Evolutionary conservation across 2,797 vertebrate species (phyloP).

Genomic region (Valencia hispanica): DNA sequence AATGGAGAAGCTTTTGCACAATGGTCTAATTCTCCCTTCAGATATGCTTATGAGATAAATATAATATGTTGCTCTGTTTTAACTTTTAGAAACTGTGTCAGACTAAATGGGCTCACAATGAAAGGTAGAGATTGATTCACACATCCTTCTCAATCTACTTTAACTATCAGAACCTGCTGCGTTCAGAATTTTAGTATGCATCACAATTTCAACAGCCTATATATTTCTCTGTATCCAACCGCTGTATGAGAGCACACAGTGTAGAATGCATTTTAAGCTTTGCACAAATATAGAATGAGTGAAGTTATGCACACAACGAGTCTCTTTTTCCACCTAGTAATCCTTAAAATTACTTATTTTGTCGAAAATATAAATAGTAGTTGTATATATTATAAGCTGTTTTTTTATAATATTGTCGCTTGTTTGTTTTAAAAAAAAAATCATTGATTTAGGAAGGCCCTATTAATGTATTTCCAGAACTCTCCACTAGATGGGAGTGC

Average conservation of each 20-base stretch:
- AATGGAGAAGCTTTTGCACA: too few relatives aligned
- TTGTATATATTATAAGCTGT: neutral
- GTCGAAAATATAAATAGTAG: neutral
- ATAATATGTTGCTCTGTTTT: neutral
- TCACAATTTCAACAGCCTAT: neutral
- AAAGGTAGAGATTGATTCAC: neutral
- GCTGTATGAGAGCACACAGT: neutral
- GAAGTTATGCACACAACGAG: neutral
- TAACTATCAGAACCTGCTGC: conserved; percentile 26
- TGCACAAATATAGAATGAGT: neutral
- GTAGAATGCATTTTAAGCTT: neutral
- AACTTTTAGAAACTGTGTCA: neutral
- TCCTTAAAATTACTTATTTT: neutral
- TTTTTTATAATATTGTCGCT: neutral
- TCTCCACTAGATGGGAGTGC: conserved; percentile 64
- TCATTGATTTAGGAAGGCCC: neutral
- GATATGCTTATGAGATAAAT: neutral
- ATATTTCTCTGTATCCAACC: neutral
- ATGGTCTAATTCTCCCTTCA: neutral
- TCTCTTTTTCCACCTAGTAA: neutral
- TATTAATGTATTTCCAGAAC: conserved; percentile 2
- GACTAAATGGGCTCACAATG: neutral
- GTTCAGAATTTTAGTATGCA: neutral
- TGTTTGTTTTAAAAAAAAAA: neutral
- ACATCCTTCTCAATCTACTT: conserved; percentile 15